Evolutionary conservation across 2,113 vertebrate genomes (phyloP).

Genomic region (Scomber japonicus): DNA sequence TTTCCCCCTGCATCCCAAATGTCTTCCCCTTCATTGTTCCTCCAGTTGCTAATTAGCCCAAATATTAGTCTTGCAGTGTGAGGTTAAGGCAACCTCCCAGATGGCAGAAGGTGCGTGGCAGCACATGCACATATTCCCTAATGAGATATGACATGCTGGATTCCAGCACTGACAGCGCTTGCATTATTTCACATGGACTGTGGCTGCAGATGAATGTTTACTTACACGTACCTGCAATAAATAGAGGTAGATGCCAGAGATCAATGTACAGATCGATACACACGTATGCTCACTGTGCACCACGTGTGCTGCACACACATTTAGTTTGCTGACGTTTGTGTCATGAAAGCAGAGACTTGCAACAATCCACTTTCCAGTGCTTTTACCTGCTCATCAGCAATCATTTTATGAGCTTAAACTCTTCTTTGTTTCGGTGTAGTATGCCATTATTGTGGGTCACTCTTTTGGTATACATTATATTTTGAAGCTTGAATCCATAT

Average conservation of each 20-base stretch:
- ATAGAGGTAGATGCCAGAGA: conserved; percentile 23
- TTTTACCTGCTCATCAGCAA: background rate
- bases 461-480: background rate
- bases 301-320: background rate
- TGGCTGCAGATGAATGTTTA: conserved; percentile 36
- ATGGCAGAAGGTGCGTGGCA: conserved; percentile 72
- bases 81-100: conserved; percentile 73
- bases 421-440: background rate
- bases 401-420: conserved; percentile 8
- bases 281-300: background rate
- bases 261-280: conserved; percentile 35
- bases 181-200: conserved; percentile 40
- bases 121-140: conserved; percentile 68
- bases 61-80: conserved; percentile 76
- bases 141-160: conserved; percentile 73
- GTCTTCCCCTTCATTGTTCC: conserved; percentile 79
- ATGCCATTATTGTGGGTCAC: background rate
- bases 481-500: conserved; percentile 1
- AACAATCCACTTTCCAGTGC: background rate
- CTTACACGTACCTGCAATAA: conserved; percentile 19
- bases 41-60: conserved; percentile 81
- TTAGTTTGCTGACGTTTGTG: conserved; percentile 4
- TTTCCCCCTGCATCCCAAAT: conserved; percentile 74
- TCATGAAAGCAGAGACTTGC: background rate
- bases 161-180: conserved; percentile 51